A percentile compares a stretch with the other conserved stretches of the same genome.
Evolutionary conservation across 2,113 vertebrate genomes (phyloP).

Genomic region (Coptodon rendalli): DNA sequence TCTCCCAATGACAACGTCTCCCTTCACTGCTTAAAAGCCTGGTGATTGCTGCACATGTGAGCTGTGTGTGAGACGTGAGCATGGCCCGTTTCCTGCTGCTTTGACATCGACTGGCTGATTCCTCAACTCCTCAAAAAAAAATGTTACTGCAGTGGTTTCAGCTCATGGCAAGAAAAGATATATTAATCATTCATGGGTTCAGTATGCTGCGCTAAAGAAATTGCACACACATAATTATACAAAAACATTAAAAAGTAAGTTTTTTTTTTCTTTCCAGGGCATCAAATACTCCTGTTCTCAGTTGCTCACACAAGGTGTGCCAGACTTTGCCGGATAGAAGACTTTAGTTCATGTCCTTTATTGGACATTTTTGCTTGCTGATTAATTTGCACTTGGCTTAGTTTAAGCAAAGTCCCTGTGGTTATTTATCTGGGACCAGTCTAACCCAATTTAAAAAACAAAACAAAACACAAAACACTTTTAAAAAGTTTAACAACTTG

Average conservation of each 20-base stretch:
- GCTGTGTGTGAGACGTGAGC: not conserved
- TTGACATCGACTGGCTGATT: not conserved
- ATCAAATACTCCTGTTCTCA: not conserved
- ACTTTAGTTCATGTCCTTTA: not conserved
- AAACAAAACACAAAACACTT: not conserved
- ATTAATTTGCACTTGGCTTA: not conserved
- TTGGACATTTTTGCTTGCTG: not conserved
- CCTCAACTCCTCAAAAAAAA: not conserved
- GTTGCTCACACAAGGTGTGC: not conserved
- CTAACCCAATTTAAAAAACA: not conserved
- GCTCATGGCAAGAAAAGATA: not conserved
- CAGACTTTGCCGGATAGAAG: accelerated
- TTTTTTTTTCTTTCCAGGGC: not conserved
- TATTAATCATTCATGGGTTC: not conserved
- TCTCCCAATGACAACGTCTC: not conserved
- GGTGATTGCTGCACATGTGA: not conserved
- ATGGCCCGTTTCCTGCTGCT: not conserved
- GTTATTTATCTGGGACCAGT: not conserved
- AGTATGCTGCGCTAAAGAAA: not conserved
- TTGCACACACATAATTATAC: not conserved
- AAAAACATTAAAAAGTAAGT: accelerated
- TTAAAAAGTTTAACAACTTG: not conserved
- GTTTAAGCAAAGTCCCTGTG: accelerated
- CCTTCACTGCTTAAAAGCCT: not conserved
- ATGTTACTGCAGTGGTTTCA: not conserved